Evolutionary conservation across 1,140 invertebrate species (phyloP).

Genomic region (Cepaea nemoralis): DNA sequence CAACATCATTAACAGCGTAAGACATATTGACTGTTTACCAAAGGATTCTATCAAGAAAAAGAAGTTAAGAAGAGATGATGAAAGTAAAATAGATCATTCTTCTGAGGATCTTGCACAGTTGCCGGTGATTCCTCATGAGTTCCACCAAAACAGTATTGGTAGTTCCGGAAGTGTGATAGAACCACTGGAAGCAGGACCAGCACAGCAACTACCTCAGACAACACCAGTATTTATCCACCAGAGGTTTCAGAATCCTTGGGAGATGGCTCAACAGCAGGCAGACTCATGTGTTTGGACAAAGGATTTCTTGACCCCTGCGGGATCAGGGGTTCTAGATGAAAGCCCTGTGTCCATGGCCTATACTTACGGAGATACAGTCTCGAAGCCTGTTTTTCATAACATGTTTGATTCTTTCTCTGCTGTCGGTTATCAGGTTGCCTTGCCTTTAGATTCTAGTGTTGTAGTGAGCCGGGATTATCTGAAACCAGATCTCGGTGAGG

Average conservation of each 20-base stretch:
- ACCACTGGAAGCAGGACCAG: background rate
- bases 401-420: conserved; percentile 25
- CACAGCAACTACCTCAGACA: background rate
- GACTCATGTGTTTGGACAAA: conserved; percentile 23
- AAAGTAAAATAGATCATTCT: background rate
- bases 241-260: conserved; percentile 31
- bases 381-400: conserved; percentile 23
- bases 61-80: background rate
- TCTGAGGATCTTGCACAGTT: background rate
- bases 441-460: background rate
- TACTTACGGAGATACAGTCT: background rate
- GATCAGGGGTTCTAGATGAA: background rate
- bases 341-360: background rate
- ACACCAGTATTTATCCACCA: conserved; percentile 18
- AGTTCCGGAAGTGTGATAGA: background rate
- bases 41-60: background rate
- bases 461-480: background rate
- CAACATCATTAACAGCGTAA: background rate
- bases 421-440: conserved; percentile 17
- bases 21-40: background rate
- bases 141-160: background rate
- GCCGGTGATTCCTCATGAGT: background rate
- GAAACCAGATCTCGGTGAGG: background rate
- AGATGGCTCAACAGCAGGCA: conserved; percentile 16
- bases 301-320: conserved; percentile 13